Base-by-base conservation (phyloP, 2,888 invertebrate genomes). In the Chymomyza fuscimana region DNA sequence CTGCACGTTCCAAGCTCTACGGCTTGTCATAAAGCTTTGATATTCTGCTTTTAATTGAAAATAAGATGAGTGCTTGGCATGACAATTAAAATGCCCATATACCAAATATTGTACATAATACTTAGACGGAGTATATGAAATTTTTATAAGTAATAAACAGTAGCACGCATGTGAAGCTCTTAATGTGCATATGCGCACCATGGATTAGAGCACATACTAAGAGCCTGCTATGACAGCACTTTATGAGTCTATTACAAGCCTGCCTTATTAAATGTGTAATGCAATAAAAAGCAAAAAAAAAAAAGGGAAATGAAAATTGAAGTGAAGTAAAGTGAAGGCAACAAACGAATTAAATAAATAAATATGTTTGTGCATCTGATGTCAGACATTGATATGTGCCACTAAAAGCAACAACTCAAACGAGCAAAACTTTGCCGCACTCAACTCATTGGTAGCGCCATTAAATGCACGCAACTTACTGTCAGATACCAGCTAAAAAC, bases 21-120 rank as follows among this genome's bases (percentile, higher is more conserved):
- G 12, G 12, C 40, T 36, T 36, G 7, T 36, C 36, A 36, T 36
- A 36, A 46, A 10, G 12, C 12, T 12, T 46, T 12, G 6, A 46
- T 12, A 12, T 12, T 46, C 12, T 12, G 10, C 4, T 46, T 12
- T 2, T 46, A 46, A 46, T 46, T 46, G 40, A 46, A 12, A 46
- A 46, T 46, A 46, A 46, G 40, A 46, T 46, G 40, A 12, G 40
- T 46, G 40, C 12, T 46, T 46, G 40, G 40, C 12, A 12, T 46
- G 12, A 5, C 12, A 46, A 46, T 46, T 46, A 46, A 46, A 46
- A 12, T 10, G 12, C 12, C 12, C 40, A 46, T 46, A 46, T 46
- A 46, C 40, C 40, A 46, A 60, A 71, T 60, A 60, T 60, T 62
- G 40, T 59, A 76, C 76, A 71, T 71, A 68, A 67, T 74, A 76